Conservation (phyloP, 92 coral and sea anemone species). For the Bergia sp. region DNA sequence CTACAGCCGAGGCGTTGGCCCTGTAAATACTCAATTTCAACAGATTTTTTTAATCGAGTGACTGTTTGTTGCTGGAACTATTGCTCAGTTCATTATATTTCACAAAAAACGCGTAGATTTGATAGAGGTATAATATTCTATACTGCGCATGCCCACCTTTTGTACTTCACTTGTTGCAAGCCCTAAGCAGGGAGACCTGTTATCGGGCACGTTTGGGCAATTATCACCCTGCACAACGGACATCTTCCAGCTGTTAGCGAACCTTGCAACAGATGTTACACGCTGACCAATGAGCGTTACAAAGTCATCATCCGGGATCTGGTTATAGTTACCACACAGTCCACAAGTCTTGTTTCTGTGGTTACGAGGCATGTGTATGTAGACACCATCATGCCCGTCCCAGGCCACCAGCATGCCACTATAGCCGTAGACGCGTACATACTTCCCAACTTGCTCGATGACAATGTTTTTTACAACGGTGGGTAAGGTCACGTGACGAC, state of each 20-base stretch:
- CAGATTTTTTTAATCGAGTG: background rate
- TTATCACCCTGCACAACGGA: constrained; percentile 58
- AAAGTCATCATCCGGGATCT: constrained; percentile 77
- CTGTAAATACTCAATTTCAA: no score
- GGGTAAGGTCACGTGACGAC: constrained; percentile 75
- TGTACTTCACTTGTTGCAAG: background rate
- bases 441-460: constrained; percentile 74
- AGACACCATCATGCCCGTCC: constrained; percentile 83
- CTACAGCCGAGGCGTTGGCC: no score
- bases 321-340: constrained; percentile 91
- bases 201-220: constrained; percentile 68
- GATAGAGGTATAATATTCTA: background rate
- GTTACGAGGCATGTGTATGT: constrained; percentile 73
- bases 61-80: background rate
- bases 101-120: background rate
- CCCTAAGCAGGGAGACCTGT: constrained; percentile 29
- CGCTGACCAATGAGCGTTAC: constrained; percentile 72
- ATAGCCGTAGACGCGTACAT: constrained; percentile 80
- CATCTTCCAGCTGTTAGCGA: constrained; percentile 95
- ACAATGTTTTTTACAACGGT: constrained; percentile 77
- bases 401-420: constrained; percentile 84
- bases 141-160: constrained; percentile 5
- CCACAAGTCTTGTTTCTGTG: constrained; percentile 90
- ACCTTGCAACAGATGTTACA: constrained; percentile 76
- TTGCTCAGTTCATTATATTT: background rate